A percentile compares a stretch with the other conserved stretches of the same genome.
phyloP scores from a whole-genome alignment of 2,113 vertebrate species.

The Ifrita kowaldi region DNA sequence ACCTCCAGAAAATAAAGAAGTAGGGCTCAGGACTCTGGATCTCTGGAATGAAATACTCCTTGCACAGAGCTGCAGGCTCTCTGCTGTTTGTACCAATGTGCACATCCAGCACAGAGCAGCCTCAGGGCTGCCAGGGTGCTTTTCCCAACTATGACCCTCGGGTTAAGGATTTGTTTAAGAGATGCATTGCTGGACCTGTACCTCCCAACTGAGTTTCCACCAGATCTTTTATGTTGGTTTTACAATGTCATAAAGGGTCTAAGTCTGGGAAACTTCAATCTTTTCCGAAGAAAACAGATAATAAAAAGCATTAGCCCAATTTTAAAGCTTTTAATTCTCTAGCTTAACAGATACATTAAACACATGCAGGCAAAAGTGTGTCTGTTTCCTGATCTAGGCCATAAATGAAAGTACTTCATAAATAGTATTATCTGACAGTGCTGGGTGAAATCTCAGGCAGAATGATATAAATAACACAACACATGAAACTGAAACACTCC shows the following conservation, averaged over 20 bases:
- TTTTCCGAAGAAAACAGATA: background rate
- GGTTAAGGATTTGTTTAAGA: background rate
- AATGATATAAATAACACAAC: background rate
- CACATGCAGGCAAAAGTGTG: background rate
- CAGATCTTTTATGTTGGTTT: background rate
- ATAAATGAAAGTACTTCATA: slow-evolving; percentile 29
- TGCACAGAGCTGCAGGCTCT: background rate
- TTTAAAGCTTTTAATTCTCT: slow-evolving; percentile 29
- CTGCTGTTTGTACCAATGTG: background rate
- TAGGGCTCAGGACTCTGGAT: background rate
- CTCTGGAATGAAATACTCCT: background rate
- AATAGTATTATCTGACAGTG: slow-evolving; percentile 1
- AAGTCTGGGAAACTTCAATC: background rate
- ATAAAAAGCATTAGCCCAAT: background rate
- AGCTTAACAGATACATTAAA: background rate
- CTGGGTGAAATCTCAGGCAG: background rate
- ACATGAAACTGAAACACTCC: background rate
- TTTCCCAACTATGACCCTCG: background rate
- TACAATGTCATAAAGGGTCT: background rate
- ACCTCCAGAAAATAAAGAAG: background rate
- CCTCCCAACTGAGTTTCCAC: background rate
- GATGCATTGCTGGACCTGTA: background rate
- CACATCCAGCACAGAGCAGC: background rate
- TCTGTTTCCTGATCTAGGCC: background rate
- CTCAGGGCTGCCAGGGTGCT: background rate